Evolutionary conservation across 2,797 vertebrate genomes (phyloP), one percentile per base, ranked within the genome.

Genomic region (Sardinella longiceps): DNA sequence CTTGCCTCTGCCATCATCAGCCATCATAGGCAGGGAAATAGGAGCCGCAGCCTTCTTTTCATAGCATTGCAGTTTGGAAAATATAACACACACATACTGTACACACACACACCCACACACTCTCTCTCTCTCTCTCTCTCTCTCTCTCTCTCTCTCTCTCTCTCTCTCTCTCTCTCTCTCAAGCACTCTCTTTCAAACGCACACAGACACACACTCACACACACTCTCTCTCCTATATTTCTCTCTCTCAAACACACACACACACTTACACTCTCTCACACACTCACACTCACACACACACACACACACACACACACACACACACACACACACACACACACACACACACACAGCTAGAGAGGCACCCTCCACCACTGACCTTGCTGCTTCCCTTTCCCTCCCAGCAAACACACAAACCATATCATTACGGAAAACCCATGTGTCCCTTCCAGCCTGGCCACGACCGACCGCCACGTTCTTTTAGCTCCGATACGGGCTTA

Each of bases 361-460:
- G 37, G 70, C 70, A 77, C 70, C 70, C 77, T 43, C 18, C 50
- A 39, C 48, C 39, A 43, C 81, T 81, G 85, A 82, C 80, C 25
- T 39, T 60, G 23, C 84, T 46, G 77, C 89, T 89, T 88, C 88
- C 87, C 85, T 66, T 87, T 89, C 86, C 63, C 82, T 86, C n/a
- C 81, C 82, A 70, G 81, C 45, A 74, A 84, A 85, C 86, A 80
- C 70, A 63, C 51, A 82, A 82, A 86, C 60, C 23, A 2, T 84
- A 82, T 88, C 82, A 88, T 89, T 87, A 86, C 0, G 15, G 83
- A 86, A 83, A 88, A 84, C 39, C 77, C 66, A 80, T 20, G 33
- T 10, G 58, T 84, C 50, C 23, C 5, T 33, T 82, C 20, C 33
- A 80, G 63, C 48, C 33, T 37, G 12, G n/a, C n/a, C n/a, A n/a